Evolutionary conservation across 2,888 invertebrate species (phyloP), one percentile per base, ranked within the genome.

Genomic region (Protodeltote pygarga): DNA sequence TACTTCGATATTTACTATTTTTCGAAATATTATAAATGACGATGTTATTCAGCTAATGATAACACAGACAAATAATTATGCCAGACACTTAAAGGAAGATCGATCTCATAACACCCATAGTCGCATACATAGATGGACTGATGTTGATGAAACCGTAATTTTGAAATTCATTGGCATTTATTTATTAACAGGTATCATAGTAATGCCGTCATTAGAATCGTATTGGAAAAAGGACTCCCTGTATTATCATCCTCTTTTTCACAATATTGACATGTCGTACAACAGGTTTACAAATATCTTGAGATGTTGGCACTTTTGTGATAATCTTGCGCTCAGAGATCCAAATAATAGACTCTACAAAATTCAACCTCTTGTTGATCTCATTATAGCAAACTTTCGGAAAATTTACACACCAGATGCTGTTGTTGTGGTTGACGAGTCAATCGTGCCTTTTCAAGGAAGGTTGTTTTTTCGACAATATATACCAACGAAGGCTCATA

Each of bases 401-500:
- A 44, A 51, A 37, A 29, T 48, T 32, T 35, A 27, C 9, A 37
- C 51, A 20, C 57, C 44, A 35, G 34, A 31, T 25, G 55, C 42
- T 8, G 29, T 19, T 19, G 29, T 52, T 37, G 47, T 52, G 20
- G 41, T 57, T 31, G 57, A 57, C 31, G 48, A 65, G 41, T 55
- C 55, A 23, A 61, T 62, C 38, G 50, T 59, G 10, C 47, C 39
- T 11, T 59, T 62, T 27, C 42, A 41, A 38, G 51, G 46, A 8
- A 29, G 53, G 32, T n/a, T 51, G 14, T 29, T 32, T 27, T 33
- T 53, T 17, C 42, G 49, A 19, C 54, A 55, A 21, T 55, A 55
- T 38, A 55, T 48, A 25, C 55, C 58, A 40, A 32, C 37, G 17
- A 65, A 65, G 40, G 35, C 53, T 16, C 46, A 54, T 33, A 60